Percentiles rank a stretch among this genome's conserved stretches.
Conservation (phyloP, 2,888 invertebrate species). For the Harpagoxenus sublaevis region DNA sequence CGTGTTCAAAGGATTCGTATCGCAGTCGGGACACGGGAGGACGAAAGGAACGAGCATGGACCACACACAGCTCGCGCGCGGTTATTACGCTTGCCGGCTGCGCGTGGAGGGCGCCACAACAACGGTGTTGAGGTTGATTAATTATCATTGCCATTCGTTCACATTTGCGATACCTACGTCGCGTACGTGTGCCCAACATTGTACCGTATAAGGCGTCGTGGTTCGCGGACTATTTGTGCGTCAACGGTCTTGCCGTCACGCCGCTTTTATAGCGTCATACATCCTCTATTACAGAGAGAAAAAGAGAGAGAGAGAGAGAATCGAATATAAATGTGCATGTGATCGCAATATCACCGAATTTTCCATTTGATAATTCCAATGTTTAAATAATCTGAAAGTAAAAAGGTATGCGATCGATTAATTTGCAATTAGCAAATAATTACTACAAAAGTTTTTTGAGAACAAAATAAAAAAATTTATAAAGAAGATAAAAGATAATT, state of each 20-base stretch:
- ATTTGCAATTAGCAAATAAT: neutral
- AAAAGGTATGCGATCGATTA: neutral
- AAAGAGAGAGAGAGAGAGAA: neutral
- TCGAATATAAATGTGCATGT: neutral
- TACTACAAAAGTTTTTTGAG: neutral
- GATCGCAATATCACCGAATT: neutral
- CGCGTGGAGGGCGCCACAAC: conserved; percentile 73
- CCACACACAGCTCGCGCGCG: conserved; percentile 77
- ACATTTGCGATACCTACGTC: conserved; percentile 62
- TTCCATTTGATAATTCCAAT: neutral
- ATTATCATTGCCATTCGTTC: conserved; percentile 79
- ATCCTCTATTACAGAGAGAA: neutral
- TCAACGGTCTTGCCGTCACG: conserved; percentile 36
- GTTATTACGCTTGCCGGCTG: conserved; percentile 76
- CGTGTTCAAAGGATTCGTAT: conserved; percentile 67
- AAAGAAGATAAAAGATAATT: neutral
- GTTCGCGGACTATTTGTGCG: conserved; percentile 66
- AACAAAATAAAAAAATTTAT: neutral
- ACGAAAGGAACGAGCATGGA: conserved; percentile 73
- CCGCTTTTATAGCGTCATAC: conserved; percentile 21
- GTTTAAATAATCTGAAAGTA: neutral
- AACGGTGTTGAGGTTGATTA: conserved; percentile 79
- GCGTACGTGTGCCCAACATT: conserved; percentile 72
- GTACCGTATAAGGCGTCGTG: conserved; percentile 71
- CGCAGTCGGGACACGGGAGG: conserved; percentile 61